Base-by-base conservation (phyloP, 2,113 vertebrate genomes). In the Machaerirhynchus nigripectus region DNA sequence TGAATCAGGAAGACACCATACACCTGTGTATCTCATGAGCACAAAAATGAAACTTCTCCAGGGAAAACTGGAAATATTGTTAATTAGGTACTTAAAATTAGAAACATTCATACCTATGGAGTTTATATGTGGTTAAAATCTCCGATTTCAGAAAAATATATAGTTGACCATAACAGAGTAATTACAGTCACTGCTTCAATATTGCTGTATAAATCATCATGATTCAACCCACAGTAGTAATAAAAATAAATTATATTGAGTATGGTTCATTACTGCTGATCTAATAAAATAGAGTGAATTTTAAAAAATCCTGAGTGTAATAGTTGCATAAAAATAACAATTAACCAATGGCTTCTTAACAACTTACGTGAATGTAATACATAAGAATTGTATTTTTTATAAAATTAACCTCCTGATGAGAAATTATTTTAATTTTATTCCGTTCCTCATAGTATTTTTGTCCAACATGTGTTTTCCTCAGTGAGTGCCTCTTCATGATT, bases 241-340 rank as follows among this genome's bases (percentile, higher is more conserved):
- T 98, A 98, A 98, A 98, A 98, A 97, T 97, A 98, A 98, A 98
- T 98, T 8, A 97, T 97, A 97, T 89, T 94, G 65, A 74, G 90
- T 97, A 98, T 97, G 96, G 97, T 97, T 97, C 97, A 96, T 98
- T 98, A 98, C 97, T 97, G 90, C 78, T 98, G 95, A 98, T 97
- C 96, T 97, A 98, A 97, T 97, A 97, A 98, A 97, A 97, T 95
- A 97, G 87, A 97, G 97, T 85, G 64, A 97, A 96, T 97, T 97
- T 84, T 96, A 26, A 76, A 89, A 98, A 97, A 92, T 97, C 90
- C 88, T 96, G 50, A 96, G 83, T 96, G 85, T 95, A 97, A 95
- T 27, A 91, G 73, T 93, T 96, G 96, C 96, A 97, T 97, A 96
- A 98, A 98, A 97, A 96, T 92, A 97, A 97, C 85, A 96, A 92